Conservation (phyloP, 2,113 vertebrate genomes). For the Cariama cristata region DNA sequence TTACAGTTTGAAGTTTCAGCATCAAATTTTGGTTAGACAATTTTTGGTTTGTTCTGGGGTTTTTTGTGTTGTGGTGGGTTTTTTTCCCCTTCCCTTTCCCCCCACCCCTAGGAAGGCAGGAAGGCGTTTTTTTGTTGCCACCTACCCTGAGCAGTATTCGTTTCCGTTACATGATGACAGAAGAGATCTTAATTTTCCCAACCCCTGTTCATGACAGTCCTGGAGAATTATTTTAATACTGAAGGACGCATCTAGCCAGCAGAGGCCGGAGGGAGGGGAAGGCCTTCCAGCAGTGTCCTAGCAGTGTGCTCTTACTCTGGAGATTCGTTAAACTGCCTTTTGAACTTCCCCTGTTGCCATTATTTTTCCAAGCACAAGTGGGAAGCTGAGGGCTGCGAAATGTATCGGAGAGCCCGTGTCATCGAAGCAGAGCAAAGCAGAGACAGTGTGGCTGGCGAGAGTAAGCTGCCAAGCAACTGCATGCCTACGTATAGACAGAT, state of each 20-base stretch:
- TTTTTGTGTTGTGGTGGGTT: accelerated
- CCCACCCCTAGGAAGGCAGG: not conserved
- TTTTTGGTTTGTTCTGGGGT: not conserved
- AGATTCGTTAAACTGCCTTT: not conserved
- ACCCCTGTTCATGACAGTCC: not conserved
- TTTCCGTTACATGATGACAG: not conserved
- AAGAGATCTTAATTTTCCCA: not conserved
- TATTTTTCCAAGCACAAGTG: not conserved
- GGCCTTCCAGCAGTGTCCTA: not conserved
- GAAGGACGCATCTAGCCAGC: not conserved
- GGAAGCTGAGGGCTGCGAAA: not conserved
- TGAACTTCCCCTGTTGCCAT: not conserved
- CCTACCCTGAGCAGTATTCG: not conserved
- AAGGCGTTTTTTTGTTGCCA: not conserved
- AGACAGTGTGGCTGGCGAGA: not conserved
- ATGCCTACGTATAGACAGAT: not conserved
- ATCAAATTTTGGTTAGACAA: not conserved
- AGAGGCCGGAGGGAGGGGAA: not conserved
- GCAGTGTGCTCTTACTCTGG: not conserved
- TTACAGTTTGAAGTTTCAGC: not conserved
- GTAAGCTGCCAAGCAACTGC: not conserved
- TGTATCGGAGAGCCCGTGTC: not conserved
- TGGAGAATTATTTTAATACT: not conserved
- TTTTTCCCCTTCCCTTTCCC: not conserved
- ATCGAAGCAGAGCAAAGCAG: not conserved